Evolutionary conservation across 2,113 vertebrate species (phyloP).

Genomic region (Sus scrofa): DNA sequence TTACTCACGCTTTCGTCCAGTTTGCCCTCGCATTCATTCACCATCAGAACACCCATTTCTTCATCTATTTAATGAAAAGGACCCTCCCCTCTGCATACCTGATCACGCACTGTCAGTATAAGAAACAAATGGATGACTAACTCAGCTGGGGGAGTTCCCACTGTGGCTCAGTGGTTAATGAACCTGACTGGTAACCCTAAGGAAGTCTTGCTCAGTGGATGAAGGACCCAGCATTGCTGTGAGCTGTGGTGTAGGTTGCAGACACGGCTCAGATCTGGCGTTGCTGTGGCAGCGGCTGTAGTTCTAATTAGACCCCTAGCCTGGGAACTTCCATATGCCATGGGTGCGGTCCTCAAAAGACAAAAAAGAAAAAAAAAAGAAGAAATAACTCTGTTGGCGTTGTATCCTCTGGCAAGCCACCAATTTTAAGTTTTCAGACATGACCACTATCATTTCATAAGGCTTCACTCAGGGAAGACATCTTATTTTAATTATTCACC

Average conservation of each 20-base stretch:
- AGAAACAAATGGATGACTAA: slow-evolving; percentile 39
- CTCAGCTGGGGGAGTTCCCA: not conserved
- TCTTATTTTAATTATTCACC: slow-evolving; percentile 77
- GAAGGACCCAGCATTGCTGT: no score
- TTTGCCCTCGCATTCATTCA: not conserved
- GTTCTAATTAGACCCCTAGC: no score
- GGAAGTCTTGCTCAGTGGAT: no score
- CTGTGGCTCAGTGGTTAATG: no score
- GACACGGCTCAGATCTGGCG: no score
- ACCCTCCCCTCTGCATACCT: not conserved
- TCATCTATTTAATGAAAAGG: not conserved
- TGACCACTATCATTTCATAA: slow-evolving; percentile 45
- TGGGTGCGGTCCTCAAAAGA: no score
- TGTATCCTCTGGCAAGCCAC: not conserved
- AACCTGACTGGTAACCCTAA: no score
- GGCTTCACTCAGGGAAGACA: slow-evolving; percentile 50
- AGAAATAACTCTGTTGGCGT: not conserved
- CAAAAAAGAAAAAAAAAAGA: no score
- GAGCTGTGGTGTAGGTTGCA: no score
- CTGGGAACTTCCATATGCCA: no score
- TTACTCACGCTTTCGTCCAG: not conserved
- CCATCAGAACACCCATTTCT: not conserved
- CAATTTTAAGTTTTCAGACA: slow-evolving; percentile 6
- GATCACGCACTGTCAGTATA: not conserved
- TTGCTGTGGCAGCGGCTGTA: no score